Conservation (phyloP, 1,140 invertebrate genomes). For the Elymnias hypermnestra region DNA sequence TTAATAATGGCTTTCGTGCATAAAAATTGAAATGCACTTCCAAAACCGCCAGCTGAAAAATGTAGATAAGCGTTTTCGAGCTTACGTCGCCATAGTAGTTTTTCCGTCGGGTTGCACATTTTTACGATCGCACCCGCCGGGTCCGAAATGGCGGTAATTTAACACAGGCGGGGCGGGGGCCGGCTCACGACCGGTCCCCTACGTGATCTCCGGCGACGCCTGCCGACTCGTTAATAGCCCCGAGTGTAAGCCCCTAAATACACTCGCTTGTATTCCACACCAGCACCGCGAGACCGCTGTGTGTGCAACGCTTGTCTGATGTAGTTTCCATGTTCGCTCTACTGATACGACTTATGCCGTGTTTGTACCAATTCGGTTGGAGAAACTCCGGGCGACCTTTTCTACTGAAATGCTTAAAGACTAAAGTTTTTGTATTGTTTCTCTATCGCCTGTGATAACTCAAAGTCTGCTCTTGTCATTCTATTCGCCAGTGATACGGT, state of each 20-base stretch:
- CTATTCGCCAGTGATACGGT: no score
- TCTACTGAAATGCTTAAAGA: no score
- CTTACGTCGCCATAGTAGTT: constrained; percentile 21
- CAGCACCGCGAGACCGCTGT: background rate
- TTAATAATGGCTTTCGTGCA: constrained; percentile 8
- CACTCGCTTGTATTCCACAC: constrained; percentile 4
- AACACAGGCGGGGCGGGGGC: constrained; percentile 27
- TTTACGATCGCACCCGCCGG: constrained; percentile 32
- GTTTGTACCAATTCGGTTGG: no score
- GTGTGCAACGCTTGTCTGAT: constrained; percentile 7
- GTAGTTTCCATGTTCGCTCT: constrained; percentile 13
- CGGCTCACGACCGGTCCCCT: constrained; percentile 32
- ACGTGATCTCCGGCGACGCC: constrained; percentile 57
- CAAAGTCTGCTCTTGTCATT: no score
- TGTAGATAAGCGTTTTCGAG: constrained; percentile 21
- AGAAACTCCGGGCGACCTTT: no score
- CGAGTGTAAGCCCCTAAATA: constrained; percentile 13
- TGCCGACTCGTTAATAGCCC: constrained; percentile 42
- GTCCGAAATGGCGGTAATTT: constrained; percentile 36
- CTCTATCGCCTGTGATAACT: no score
- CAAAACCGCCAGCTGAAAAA: constrained; percentile 21
- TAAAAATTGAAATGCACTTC: constrained; percentile 18
- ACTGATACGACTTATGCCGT: background rate
- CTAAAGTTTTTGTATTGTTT: no score
- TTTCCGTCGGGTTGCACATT: constrained; percentile 37